phyloP scores from a whole-genome alignment of 2,888 invertebrate species.

The Tenthredo livida region DNA sequence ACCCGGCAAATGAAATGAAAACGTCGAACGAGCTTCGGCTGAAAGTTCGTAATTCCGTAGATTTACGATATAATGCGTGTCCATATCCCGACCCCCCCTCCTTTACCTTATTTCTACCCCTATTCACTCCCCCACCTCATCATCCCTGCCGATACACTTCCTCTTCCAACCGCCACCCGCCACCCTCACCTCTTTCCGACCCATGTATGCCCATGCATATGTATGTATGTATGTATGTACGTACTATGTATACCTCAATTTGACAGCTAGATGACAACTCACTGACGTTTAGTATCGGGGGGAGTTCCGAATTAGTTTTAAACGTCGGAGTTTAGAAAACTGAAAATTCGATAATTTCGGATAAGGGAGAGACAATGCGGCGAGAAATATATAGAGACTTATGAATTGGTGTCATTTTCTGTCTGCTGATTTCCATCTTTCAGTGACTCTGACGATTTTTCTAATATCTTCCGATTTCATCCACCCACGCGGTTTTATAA shows the following conservation, averaged over 20 bases:
- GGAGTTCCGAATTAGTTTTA: no score
- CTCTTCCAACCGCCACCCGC: neutral
- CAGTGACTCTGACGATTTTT: no score
- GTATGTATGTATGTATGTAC: neutral
- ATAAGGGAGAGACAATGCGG: no score
- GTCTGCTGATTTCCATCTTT: no score
- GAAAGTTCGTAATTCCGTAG: conserved; percentile 55
- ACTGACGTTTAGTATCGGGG: conserved; percentile 17
- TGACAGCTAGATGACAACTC: conserved; percentile 49
- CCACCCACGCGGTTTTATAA: no score
- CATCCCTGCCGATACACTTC: conserved; percentile 35
- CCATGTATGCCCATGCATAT: neutral
- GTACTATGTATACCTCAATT: conserved; percentile 22
- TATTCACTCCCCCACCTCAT: neutral
- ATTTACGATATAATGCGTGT: conserved; percentile 54
- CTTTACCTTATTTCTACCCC: conserved; percentile 7
- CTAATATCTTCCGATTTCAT: no score
- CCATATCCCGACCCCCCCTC: conserved; percentile 27
- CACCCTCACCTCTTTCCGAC: neutral
- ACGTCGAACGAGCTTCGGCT: conserved; percentile 54
- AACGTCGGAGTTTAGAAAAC: no score
- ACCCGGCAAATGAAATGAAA: conserved; percentile 55
- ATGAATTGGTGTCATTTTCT: no score
- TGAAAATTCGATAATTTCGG: neutral
- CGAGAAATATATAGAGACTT: no score